Conservation (phyloP, 1,140 invertebrate genomes). For the Drosophila repleta region DNA sequence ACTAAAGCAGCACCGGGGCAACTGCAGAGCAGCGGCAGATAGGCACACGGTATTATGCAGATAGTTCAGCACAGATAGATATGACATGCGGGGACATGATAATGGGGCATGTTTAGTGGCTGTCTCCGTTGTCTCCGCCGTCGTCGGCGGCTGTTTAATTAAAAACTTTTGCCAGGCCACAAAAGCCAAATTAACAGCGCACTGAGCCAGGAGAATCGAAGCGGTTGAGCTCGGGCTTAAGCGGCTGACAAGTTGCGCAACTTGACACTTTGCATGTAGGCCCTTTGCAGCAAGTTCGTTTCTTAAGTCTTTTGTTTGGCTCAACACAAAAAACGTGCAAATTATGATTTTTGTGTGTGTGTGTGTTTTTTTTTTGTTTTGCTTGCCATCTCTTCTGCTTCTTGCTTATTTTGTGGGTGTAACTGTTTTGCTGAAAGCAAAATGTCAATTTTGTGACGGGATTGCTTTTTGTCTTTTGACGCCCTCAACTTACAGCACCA, state of each 20-base stretch:
- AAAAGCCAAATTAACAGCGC: conserved; percentile 40
- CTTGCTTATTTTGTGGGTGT: conserved; percentile 12
- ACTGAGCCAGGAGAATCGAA: conserved; percentile 15
- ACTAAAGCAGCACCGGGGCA: conserved; percentile 26
- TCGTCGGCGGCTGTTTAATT: conserved; percentile 56
- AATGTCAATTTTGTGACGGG: conserved; percentile 78
- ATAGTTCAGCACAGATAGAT: conserved; percentile 75
- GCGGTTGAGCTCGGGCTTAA: conserved; percentile 11
- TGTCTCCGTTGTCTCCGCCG: conserved; percentile 52
- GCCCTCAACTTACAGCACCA: conserved; percentile 68
- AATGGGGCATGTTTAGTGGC: conserved; percentile 80
- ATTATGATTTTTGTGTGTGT: conserved; percentile 72
- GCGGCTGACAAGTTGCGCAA: conserved; percentile 74
- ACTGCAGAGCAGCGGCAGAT: conserved; percentile 31
- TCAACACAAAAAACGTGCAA: conserved; percentile 77
- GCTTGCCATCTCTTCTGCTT: neutral
- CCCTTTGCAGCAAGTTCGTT: conserved; percentile 77
- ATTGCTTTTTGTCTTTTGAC: conserved; percentile 73
- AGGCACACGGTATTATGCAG: conserved; percentile 67
- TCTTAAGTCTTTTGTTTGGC: conserved; percentile 78
- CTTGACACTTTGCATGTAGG: conserved; percentile 77
- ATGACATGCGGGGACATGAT: conserved; percentile 52
- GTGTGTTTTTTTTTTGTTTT: conserved; percentile 26
- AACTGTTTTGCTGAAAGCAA: conserved; percentile 63
- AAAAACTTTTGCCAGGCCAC: conserved; percentile 61